Evolutionary conservation across 2,797 vertebrate genomes (phyloP), one percentile per base, ranked within the genome.

Genomic region (Mormyrus proboscirostris): DNA sequence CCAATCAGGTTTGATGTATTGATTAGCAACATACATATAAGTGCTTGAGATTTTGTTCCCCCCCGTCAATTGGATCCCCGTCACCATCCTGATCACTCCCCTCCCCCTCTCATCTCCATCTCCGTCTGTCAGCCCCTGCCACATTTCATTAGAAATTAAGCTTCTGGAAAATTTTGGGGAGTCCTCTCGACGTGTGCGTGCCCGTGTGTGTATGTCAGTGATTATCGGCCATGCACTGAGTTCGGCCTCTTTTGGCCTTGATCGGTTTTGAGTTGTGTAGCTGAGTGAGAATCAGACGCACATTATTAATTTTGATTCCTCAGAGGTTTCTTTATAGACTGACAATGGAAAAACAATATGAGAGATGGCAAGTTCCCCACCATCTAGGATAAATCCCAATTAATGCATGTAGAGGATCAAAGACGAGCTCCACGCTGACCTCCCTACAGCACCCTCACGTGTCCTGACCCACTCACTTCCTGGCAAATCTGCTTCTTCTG

Each of bases 1-100:
- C n/a, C 85, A 14, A 14, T 33, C 86, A 51, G 25, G 87, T 87
- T 38, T 87, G 49, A 76, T 47, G 22, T 22, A 47, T 86, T 49
- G 38, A 10, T 44, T 57, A 41, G 33, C 9, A 55, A 65, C 47
- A 57, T 38, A 6, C 19, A 38, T 14, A 29, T 62, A 83, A 83
- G 53, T 44, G 38, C 41, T 47, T 4, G 9, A 25, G 76, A 88
- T 88, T 76, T 14, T 41, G 4, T 79, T 82, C 14, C 33, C 55
- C 55, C 6, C 69, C 41, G 44, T 5, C n/a, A 38, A 55, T 55
- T 33, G 6, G 25, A 88, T 4, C 69, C 47, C 22, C 92, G 91
- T 91, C 92, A 92, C 91, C 25, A 4, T 41, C 41, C 88, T 87
- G 69, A 7, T 89, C 76, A 47, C 6, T 16, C 84, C 87, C 6